A percentile compares a stretch with the other conserved stretches of the same genome.
These are phyloP conservation scores for Barypeithes pellucidus DNA, from an alignment of 2,888 invertebrate genomes.

Conservation along the genomic window DNA sequence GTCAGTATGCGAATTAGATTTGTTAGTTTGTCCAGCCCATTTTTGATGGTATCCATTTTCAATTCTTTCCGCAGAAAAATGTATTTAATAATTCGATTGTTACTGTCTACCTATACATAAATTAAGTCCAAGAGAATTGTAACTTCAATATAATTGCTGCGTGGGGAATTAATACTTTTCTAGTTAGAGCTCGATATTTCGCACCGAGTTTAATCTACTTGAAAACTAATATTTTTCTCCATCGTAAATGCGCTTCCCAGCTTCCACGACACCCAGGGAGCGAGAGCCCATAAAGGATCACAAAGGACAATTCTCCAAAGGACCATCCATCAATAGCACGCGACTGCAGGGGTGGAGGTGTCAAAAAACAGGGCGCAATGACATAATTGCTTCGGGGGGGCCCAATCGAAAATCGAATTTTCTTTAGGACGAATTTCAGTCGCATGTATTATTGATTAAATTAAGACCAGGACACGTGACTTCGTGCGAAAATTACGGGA, in stretches of 20 bases:
- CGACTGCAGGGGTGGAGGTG: slow-evolving; percentile 44
- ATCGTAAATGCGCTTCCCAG: neutral
- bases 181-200: no score
- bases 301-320: slow-evolving; percentile 48
- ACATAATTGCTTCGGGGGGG: slow-evolving; percentile 29
- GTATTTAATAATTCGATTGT: no score
- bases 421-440: slow-evolving; percentile 36
- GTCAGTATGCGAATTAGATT: neutral
- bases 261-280: slow-evolving; percentile 16
- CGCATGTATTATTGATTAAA: slow-evolving; percentile 52
- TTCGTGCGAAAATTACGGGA: slow-evolving; percentile 50
- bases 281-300: slow-evolving; percentile 30
- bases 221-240: no score
- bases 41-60: no score
- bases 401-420: slow-evolving; percentile 48
- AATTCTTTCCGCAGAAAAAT: no score
- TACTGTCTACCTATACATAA: no score
- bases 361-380: slow-evolving; percentile 46
- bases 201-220: no score
- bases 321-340: slow-evolving; percentile 51
- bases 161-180: no score
- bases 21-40: no score
- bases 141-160: no score
- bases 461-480: slow-evolving; percentile 49
- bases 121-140: no score